These are phyloP conservation scores for Penaeus indicus DNA, from an alignment of 1,140 invertebrate genomes.

Conservation along the genomic window DNA sequence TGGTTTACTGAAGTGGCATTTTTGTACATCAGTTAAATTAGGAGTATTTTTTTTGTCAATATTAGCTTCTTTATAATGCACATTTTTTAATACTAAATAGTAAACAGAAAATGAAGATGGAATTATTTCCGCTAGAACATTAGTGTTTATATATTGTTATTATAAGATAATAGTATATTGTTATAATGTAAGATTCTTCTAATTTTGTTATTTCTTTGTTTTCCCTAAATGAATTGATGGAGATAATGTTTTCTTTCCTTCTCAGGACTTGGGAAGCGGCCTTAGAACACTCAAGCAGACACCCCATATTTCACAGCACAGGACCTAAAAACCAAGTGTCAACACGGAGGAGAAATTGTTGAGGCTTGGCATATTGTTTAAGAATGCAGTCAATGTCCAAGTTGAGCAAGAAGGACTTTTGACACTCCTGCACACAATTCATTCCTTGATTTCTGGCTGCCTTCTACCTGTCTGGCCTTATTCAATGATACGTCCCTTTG, in stretches of 20 bases:
- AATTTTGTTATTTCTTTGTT: not conserved
- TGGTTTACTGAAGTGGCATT: not conserved
- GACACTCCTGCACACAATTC: conserved; percentile 72
- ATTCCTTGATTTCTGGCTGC: conserved; percentile 74
- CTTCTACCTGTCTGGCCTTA: conserved; percentile 74
- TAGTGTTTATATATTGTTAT: no score
- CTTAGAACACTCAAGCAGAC: conserved; percentile 59
- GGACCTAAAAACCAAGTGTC: conserved; percentile 63
- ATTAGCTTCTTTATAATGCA: no score
- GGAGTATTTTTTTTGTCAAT: no score
- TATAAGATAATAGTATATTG: no score
- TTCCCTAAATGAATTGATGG: not conserved
- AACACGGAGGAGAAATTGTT: conserved; percentile 64
- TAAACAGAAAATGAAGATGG: no score
- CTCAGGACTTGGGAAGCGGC: conserved; percentile 66
- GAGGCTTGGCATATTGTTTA: conserved; percentile 66
- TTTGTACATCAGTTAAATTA: not conserved
- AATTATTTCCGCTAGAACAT: no score
- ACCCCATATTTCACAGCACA: conserved; percentile 61
- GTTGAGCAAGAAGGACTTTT: conserved; percentile 68
- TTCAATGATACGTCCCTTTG: conserved; percentile 73
- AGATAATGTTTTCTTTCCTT: not conserved
- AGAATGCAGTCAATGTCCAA: conserved; percentile 66
- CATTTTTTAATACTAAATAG: no score
- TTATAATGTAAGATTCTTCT: not conserved